Base-by-base conservation (phyloP, 2,888 invertebrate species). In the Apodemia duryi region DNA sequence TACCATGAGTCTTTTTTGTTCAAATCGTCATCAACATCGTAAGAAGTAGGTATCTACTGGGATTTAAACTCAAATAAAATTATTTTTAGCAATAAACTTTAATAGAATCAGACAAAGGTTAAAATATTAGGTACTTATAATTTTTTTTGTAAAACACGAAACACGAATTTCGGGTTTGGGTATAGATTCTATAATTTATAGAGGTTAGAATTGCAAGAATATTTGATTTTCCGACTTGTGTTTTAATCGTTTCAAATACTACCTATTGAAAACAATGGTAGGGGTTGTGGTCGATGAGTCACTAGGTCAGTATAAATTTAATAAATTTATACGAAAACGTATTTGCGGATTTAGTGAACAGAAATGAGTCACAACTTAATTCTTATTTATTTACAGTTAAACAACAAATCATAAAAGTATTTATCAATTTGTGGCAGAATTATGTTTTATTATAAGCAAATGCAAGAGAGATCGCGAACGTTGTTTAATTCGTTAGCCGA, bases 261-360 rank as follows among this genome's bases (percentile, higher is more conserved):
- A 21, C 21, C 21, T 21, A 43, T 11, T 43, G 43, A 54, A 28
- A 54, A 66, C 66, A 66, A 64, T 62, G 62, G 57, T 49, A 62
- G 57, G 62, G 54, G 38, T 54, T 66, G 52, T 52, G 63, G 64
- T 13, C 43, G 10, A 5, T 54, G 54, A 54, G 28, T 54, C 54
- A 54, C 54, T 54, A 28, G 29, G 54, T 54, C 54, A 9, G 54
- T 54, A 54, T 54, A 54, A 21, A 54, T 51, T 51, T 10, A 46
- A 13, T 54, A 54, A 54, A 28, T 54, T 54, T 29, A 54, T 28
- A 54, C 54, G 54, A 11, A 32, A 29, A 57, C 6, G 32, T 57
- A 29, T 32, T 57, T 29, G 57, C 57, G 57, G 57, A 57, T 57
- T 57, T 32, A 11, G 32, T 57, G 11, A 29, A 13, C 32, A 57